These are phyloP conservation scores for Pagrus major DNA, from an alignment of 2,113 vertebrate genomes.

Conservation along the genomic window DNA sequence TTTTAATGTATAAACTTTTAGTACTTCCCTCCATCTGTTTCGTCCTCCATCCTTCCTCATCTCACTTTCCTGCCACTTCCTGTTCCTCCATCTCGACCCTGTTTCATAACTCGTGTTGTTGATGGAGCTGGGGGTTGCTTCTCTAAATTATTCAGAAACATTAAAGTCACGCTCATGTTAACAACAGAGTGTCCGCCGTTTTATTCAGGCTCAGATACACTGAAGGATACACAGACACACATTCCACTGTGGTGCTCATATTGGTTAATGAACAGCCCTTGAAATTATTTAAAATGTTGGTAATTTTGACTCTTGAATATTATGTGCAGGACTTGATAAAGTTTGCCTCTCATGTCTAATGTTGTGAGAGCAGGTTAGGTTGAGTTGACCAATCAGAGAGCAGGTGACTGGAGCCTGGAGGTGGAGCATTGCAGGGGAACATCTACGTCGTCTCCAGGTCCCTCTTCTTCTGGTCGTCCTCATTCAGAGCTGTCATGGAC, in stretches of 20 bases:
- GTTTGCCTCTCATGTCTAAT: too few relatives aligned
- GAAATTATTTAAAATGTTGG: too few relatives aligned
- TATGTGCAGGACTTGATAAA: background rate
- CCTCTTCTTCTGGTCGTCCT: background rate
- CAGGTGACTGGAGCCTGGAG: background rate
- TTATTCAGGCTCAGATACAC: slow-evolving; percentile 61
- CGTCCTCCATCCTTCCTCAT: background rate
- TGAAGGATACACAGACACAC: background rate
- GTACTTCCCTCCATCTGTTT: too few relatives aligned
- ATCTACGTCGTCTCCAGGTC: too few relatives aligned
- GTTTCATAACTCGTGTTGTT: slow-evolving; percentile 17
- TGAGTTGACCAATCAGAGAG: slow-evolving; percentile 1
- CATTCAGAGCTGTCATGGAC: background rate
- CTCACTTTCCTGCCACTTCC: background rate
- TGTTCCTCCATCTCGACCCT: background rate
- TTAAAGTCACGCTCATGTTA: slow-evolving; percentile 66
- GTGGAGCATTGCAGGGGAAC: too few relatives aligned
- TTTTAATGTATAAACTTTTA: background rate
- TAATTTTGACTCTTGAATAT: background rate
- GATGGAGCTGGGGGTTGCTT: slow-evolving; percentile 35
- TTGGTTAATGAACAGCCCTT: background rate
- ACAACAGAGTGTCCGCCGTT: slow-evolving; percentile 59
- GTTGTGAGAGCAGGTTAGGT: background rate
- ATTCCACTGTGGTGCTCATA: background rate
- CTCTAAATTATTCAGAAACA: slow-evolving; percentile 71